Evolutionary conservation across 53 echinoderm and acorn worm species (phyloP), one percentile per base, ranked within the genome.

Genomic region (Astropecten irregularis): DNA sequence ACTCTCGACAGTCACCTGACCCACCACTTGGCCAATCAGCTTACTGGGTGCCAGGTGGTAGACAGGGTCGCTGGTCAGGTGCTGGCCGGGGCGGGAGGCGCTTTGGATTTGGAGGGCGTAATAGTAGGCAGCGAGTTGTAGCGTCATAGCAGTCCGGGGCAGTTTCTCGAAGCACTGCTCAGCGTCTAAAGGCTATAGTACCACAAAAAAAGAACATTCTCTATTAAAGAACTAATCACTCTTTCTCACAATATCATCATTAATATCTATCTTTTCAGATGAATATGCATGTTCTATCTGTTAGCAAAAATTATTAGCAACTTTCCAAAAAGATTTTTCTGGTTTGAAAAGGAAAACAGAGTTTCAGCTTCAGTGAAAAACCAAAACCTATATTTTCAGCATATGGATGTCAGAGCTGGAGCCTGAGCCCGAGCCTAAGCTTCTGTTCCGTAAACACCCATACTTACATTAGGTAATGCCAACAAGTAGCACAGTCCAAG

Each of bases 381-480:
- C n/a, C n/a, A n/a, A n/a, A n/a, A n/a, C n/a, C n/a, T n/a, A n/a
- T n/a, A n/a, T n/a, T n/a, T n/a, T n/a, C n/a, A n/a, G n/a, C n/a
- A n/a, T n/a, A n/a, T n/a, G n/a, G n/a, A n/a, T n/a, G n/a, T n/a
- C n/a, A n/a, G n/a, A n/a, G n/a, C n/a, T n/a, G n/a, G n/a, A n/a
- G n/a, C n/a, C n/a, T n/a, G n/a, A n/a, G n/a, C n/a, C n/a, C n/a
- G n/a, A n/a, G n/a, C n/a, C n/a, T n/a, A n/a, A n/a, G n/a, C n/a
- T n/a, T n/a, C n/a, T n/a, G n/a, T n/a, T n/a, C n/a, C n/a, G n/a
- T n/a, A n/a, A n/a, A n/a, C n/a, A n/a, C n/a, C n/a, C n/a, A n/a
- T n/a, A 90, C 93, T 87, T 73, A 99, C 99, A 89, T 99, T 92
- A 61, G 94, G 94, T 44, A 99, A 83, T 10, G 99, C 92, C 10